Evolutionary conservation across 1,140 invertebrate genomes (phyloP).

Genomic region (Tribolium madens): DNA sequence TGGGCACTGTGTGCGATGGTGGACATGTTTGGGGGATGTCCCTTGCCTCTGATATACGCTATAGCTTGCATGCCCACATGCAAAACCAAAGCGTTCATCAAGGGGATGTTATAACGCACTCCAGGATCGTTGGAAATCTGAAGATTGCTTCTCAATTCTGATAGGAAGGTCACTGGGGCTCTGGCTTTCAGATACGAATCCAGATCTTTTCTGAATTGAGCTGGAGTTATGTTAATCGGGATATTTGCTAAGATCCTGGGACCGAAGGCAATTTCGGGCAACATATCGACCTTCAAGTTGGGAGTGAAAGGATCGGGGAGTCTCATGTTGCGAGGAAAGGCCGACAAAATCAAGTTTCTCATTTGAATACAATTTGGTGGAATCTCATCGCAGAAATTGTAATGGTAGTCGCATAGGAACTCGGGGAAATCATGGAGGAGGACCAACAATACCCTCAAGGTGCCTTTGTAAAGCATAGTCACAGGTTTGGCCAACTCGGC

Average conservation of each 20-base stretch:
- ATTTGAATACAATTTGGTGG: conserved; percentile 99
- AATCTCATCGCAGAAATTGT: conserved; percentile 99
- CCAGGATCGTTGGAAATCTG: conserved; percentile 90
- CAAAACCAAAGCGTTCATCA: conserved; percentile 97
- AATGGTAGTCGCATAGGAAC: conserved; percentile 99
- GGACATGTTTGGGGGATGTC: conserved; percentile 92
- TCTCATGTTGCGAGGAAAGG: conserved; percentile 97
- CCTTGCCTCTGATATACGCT: conserved; percentile 85
- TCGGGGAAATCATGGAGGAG: conserved; percentile 99
- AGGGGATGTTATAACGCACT: conserved; percentile 92
- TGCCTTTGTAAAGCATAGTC: conserved; percentile 95
- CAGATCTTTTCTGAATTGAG: conserved; percentile 93
- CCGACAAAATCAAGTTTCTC: conserved; percentile 97
- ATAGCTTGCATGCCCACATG: conserved; percentile 99
- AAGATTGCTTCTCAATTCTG: conserved; percentile 90
- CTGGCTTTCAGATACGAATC: conserved; percentile 96
- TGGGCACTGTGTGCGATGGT: conserved; percentile 97
- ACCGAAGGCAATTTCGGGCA: conserved; percentile 86
- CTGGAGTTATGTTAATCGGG: conserved; percentile 86
- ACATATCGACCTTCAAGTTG: conserved; percentile 95
- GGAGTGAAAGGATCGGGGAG: conserved; percentile 98
- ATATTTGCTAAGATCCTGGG: conserved; percentile 94
- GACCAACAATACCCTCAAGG: conserved; percentile 93
- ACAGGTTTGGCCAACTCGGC: conserved; percentile 95
- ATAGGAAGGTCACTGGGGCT: conserved; percentile 95